A percentile compares a stretch with the other conserved stretches of the same genome.
Conservation (phyloP, 2,888 invertebrate species). For the Microdon myrmicae region DNA sequence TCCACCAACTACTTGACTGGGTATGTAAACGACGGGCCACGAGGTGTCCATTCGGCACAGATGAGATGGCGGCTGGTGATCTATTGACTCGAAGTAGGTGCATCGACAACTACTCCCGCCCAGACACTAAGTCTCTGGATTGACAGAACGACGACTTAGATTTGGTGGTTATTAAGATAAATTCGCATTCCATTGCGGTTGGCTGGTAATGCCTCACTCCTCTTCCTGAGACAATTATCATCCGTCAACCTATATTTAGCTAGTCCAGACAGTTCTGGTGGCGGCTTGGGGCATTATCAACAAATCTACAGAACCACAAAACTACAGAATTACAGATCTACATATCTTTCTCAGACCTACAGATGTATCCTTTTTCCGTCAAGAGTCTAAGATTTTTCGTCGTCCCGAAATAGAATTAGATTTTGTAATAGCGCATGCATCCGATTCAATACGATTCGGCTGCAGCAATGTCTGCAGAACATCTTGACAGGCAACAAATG, state of each 20-base stretch:
- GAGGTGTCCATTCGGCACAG: not conserved
- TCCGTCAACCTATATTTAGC: slow-evolving; percentile 51
- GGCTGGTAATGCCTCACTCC: slow-evolving; percentile 26
- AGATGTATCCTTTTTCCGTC: slow-evolving; percentile 12
- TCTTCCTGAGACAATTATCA: slow-evolving; percentile 46
- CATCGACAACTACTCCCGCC: slow-evolving; percentile 42
- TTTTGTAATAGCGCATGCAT: slow-evolving; percentile 46
- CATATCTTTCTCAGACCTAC: too few species aligned
- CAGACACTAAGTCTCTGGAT: slow-evolving; percentile 48
- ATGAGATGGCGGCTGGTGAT: slow-evolving; percentile 23
- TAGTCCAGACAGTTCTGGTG: slow-evolving; percentile 42
- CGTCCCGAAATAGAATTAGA: slow-evolving; percentile 38
- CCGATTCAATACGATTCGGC: slow-evolving; percentile 30
- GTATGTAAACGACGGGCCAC: not conserved
- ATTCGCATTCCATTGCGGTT: slow-evolving; percentile 39
- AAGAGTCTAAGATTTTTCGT: slow-evolving; percentile 7
- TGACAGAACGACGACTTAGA: slow-evolving; percentile 23
- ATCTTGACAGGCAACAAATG: too few species aligned
- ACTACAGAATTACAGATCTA: too few species aligned
- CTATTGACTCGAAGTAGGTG: slow-evolving; percentile 28
- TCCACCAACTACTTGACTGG: slow-evolving; percentile 6
- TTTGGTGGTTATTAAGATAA: slow-evolving; percentile 48
- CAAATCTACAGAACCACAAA: too few species aligned
- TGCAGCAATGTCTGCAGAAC: too few species aligned
- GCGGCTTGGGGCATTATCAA: too few species aligned